phyloP scores from a whole-genome alignment of 2,113 vertebrate species.

The Parotia lawesii region DNA sequence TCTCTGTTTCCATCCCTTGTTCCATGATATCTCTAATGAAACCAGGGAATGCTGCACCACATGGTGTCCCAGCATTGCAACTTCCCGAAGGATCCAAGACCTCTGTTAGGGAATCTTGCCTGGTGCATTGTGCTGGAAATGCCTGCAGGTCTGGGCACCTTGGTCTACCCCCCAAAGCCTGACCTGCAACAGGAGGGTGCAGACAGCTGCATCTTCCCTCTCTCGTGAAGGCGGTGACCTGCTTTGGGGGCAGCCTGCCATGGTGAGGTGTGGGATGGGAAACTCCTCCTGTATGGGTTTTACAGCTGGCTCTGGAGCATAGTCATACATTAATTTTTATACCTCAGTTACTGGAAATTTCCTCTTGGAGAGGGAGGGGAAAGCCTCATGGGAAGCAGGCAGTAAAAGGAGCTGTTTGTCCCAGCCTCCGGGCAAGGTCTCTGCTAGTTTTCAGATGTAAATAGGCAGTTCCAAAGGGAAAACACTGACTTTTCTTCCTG shows the following conservation, averaged over 20 bases:
- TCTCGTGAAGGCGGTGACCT: background rate
- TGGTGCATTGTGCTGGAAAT: background rate
- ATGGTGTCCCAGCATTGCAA: fast-evolving
- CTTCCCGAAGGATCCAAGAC: background rate
- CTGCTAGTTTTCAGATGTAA: conserved; percentile 38
- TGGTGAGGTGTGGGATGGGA: too few species aligned
- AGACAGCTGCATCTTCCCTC: background rate
- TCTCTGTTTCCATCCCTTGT: background rate
- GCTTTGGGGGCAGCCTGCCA: background rate
- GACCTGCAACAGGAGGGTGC: background rate
- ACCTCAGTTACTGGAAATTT: conserved; percentile 12
- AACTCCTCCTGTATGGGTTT: background rate
- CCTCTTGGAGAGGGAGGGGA: background rate
- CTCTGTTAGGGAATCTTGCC: background rate
- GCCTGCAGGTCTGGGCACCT: background rate
- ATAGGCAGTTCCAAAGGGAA: background rate
- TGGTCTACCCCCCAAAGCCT: background rate
- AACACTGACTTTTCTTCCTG: conserved; percentile 2
- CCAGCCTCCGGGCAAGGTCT: background rate
- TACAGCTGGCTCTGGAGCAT: background rate
- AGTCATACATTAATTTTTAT: background rate
- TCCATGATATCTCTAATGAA: background rate
- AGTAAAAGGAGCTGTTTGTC: conserved; percentile 27
- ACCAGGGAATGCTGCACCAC: background rate
- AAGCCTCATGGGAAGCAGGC: background rate